phyloP scores from a whole-genome alignment of 2,888 invertebrate genomes.

The Acleris holmiana region DNA sequence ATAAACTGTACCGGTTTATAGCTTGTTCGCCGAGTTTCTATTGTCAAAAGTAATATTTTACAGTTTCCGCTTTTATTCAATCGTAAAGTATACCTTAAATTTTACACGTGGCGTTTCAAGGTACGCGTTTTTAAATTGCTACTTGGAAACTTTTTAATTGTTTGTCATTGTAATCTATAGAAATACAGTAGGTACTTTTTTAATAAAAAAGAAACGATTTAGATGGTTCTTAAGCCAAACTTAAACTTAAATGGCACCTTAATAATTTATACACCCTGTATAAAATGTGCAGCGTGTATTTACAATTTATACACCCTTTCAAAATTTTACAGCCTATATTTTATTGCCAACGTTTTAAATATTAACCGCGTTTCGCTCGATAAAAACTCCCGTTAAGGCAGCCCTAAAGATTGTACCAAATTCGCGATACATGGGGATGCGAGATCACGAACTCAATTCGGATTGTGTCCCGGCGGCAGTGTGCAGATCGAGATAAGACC shows the following conservation, averaged over 20 bases:
- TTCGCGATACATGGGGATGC: constrained; percentile 48
- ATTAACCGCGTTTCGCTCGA: constrained; percentile 2
- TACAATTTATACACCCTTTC: neutral
- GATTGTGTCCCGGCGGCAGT: constrained; percentile 46
- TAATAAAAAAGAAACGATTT: too few relatives aligned
- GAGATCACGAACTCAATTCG: constrained; percentile 66
- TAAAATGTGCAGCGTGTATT: too few relatives aligned
- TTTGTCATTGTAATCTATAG: too few relatives aligned
- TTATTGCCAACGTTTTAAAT: constrained; percentile 7
- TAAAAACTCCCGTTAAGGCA: constrained; percentile 23
- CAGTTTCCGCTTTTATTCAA: constrained; percentile 44
- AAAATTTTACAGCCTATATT: constrained; percentile 10
- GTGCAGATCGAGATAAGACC: constrained; percentile 45
- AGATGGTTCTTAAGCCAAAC: too few relatives aligned
- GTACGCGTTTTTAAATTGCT: neutral
- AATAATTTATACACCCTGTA: neutral
- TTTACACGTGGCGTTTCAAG: constrained; percentile 18
- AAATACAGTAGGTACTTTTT: too few relatives aligned
- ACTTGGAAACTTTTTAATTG: neutral
- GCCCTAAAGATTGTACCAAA: constrained; percentile 36
- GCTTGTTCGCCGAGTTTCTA: constrained; percentile 48
- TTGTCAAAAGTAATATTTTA: constrained; percentile 49
- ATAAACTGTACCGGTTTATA: constrained; percentile 47
- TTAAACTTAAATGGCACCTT: neutral
- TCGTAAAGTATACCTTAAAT: constrained; percentile 42